Conservation (phyloP, 2,888 invertebrate genomes). For the Netelia virgata region DNA sequence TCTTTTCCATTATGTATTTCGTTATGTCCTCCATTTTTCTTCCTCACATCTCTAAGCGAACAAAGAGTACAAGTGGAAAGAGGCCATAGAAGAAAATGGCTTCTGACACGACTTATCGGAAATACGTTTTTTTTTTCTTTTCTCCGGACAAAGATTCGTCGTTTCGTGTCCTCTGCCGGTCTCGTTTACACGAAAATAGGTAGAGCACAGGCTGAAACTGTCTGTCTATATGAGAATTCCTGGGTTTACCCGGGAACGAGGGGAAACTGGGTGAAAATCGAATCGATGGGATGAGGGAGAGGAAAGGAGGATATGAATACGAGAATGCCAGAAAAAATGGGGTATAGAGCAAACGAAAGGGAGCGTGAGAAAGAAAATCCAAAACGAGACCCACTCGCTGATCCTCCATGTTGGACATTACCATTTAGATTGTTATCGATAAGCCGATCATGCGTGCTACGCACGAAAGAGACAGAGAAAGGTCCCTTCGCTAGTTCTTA, state of each 20-base stretch:
- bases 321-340: constrained; percentile 37
- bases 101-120: constrained; percentile 35
- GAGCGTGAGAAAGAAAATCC: constrained; percentile 57
- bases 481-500: constrained; percentile 16
- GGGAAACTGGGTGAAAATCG: constrained; percentile 27
- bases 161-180: background rate
- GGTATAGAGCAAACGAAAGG: constrained; percentile 37
- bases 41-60: background rate
- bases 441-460: constrained; percentile 57
- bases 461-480: constrained; percentile 26
- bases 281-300: background rate
- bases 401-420: constrained; percentile 70
- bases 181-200: constrained; percentile 31
- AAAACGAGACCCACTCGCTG: constrained; percentile 61
- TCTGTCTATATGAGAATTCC: constrained; percentile 8
- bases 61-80: constrained; percentile 8
- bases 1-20: background rate
- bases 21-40: constrained; percentile 10
- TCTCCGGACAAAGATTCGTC: constrained; percentile 38
- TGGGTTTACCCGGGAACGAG: constrained; percentile 7
- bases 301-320: constrained; percentile 23
- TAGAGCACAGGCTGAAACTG: constrained; percentile 15
- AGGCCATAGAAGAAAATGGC: constrained; percentile 37
- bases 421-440: constrained; percentile 75
- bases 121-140: background rate